Conservation (phyloP, 2,888 invertebrate species). For the Meghimatium bilineatum region DNA sequence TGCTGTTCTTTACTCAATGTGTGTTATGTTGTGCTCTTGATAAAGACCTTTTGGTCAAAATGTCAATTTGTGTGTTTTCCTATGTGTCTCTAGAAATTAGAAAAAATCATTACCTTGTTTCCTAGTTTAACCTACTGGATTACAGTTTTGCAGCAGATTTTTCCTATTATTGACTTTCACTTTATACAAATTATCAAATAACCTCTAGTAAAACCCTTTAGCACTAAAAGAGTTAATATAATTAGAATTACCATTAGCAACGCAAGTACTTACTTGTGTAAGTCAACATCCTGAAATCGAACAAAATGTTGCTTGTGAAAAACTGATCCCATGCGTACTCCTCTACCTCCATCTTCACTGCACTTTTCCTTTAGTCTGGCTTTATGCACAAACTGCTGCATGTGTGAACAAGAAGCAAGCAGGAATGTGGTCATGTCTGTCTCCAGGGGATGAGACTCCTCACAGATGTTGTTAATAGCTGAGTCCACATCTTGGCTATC, state of each 20-base stretch:
- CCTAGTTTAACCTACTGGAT: too few species aligned
- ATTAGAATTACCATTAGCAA: neutral
- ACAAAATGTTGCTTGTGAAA: constrained; percentile 33
- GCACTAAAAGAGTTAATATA: too few species aligned
- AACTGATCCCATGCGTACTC: neutral
- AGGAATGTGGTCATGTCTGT: constrained; percentile 85
- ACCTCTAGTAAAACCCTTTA: too few species aligned
- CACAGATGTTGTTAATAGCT: constrained; percentile 84
- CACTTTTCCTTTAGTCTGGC: constrained; percentile 49
- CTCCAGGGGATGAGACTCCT: constrained; percentile 82
- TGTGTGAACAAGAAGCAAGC: constrained; percentile 76
- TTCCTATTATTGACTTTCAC: too few species aligned
- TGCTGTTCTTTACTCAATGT: too few species aligned
- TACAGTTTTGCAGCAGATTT: too few species aligned
- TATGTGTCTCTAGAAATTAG: too few species aligned
- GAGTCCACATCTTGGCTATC: constrained; percentile 83
- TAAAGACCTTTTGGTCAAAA: too few species aligned
- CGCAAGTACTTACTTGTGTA: constrained; percentile 33
- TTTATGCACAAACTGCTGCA: constrained; percentile 63
- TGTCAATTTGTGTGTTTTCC: too few species aligned
- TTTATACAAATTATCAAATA: too few species aligned
- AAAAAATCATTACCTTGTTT: too few species aligned
- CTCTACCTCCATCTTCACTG: constrained; percentile 29
- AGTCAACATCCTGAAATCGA: constrained; percentile 37
- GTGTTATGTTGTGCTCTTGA: too few species aligned